phyloP scores from a whole-genome alignment of 2,113 vertebrate species.

The Hydropotes inermis region DNA sequence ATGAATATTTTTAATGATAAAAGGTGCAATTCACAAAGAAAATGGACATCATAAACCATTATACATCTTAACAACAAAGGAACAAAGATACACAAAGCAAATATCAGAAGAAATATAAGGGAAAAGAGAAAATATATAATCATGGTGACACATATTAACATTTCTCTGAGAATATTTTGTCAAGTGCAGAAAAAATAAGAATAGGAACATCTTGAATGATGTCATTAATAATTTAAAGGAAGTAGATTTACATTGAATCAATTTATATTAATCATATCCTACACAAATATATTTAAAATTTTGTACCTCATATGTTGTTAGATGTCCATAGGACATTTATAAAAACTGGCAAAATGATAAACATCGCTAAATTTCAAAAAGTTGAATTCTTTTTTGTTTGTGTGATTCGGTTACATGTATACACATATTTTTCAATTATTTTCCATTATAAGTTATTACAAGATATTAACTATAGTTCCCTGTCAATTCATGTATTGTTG shows the following conservation, averaged over 20 bases:
- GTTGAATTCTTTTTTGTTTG: neutral
- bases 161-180: neutral
- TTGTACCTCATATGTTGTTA: neutral
- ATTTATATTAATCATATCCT: neutral
- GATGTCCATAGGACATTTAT: neutral
- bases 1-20: neutral
- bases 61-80: neutral
- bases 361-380: neutral
- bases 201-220: neutral
- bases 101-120: neutral
- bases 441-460: neutral
- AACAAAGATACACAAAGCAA: neutral
- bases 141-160: neutral
- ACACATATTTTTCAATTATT: neutral
- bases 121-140: neutral
- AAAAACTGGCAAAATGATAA: neutral
- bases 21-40: neutral
- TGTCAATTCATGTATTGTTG: rapidly evolving
- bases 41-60: neutral
- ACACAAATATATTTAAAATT: neutral
- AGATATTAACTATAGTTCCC: neutral
- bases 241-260: neutral
- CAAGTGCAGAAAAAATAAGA: neutral
- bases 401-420: neutral
- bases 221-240: neutral